Conservation (phyloP, 2,113 vertebrate genomes). For the Sebastes schlegelii region DNA sequence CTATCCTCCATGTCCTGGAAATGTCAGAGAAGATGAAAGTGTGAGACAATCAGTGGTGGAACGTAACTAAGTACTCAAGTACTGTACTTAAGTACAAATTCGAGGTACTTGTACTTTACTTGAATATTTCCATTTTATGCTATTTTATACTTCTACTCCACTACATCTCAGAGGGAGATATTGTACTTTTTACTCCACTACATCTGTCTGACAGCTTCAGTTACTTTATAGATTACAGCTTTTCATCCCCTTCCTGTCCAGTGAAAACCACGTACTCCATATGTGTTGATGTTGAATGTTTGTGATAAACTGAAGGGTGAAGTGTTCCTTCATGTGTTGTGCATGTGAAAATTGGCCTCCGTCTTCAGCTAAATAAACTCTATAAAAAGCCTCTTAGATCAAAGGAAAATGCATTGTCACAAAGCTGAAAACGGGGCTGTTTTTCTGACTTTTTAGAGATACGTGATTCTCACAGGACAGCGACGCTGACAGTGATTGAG, state of each 20-base stretch:
- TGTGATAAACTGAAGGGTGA: neutral
- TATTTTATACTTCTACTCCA: neutral
- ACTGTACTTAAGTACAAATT: too few relatives aligned
- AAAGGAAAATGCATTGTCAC: neutral
- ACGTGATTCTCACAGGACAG: neutral
- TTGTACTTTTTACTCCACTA: neutral
- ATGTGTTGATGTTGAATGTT: neutral
- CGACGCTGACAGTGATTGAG: neutral
- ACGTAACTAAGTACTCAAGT: neutral
- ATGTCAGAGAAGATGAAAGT: neutral
- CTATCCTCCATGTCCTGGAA: slow-evolving; percentile 82
- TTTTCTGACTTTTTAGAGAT: neutral
- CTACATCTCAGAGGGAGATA: neutral
- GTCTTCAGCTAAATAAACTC: neutral
- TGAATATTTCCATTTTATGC: neutral
- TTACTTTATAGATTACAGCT: neutral
- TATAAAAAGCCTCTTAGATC: neutral
- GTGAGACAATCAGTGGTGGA: neutral
- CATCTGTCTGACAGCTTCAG: neutral
- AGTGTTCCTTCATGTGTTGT: neutral
- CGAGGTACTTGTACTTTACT: neutral
- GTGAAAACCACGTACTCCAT: neutral
- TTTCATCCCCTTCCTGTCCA: neutral
- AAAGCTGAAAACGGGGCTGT: neutral
- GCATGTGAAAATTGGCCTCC: neutral